Conservation (phyloP, 2,113 vertebrate species). For the Athene noctua region DNA sequence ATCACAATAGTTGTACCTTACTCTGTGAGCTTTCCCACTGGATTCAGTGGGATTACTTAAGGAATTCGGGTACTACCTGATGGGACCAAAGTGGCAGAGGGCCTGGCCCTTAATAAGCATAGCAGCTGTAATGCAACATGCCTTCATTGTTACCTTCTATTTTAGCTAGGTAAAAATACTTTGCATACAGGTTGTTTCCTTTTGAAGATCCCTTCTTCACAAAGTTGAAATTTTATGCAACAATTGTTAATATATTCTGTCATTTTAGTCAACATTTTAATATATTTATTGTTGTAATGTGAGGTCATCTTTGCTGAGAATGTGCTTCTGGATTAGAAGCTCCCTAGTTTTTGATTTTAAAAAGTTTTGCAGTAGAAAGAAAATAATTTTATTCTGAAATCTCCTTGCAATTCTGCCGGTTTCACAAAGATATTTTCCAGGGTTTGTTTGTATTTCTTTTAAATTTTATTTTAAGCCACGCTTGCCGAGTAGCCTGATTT, state of each 20-base stretch:
- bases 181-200: not conserved
- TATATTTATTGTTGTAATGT: not conserved
- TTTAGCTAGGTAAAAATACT: not conserved
- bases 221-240: not conserved
- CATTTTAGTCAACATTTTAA: not conserved
- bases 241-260: not conserved
- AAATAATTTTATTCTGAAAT: not conserved
- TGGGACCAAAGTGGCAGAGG: not conserved
- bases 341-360: not conserved
- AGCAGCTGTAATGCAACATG: not conserved
- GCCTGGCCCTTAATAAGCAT: not conserved
- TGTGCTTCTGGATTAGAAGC: not conserved
- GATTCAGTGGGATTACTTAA: slow-evolving; percentile 34
- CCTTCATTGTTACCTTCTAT: not conserved
- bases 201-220: not conserved
- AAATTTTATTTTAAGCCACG: not conserved
- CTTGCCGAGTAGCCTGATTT: not conserved
- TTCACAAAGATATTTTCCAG: not conserved
- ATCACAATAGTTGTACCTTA: slow-evolving; percentile 53
- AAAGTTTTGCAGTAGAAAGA: not conserved
- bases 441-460: not conserved
- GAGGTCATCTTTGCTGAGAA: not conserved
- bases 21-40: not conserved
- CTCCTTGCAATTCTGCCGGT: not conserved
- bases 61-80: slow-evolving; percentile 29